Base-by-base conservation (phyloP, 2,797 vertebrate genomes). In the Pangasius macronema region DNA sequence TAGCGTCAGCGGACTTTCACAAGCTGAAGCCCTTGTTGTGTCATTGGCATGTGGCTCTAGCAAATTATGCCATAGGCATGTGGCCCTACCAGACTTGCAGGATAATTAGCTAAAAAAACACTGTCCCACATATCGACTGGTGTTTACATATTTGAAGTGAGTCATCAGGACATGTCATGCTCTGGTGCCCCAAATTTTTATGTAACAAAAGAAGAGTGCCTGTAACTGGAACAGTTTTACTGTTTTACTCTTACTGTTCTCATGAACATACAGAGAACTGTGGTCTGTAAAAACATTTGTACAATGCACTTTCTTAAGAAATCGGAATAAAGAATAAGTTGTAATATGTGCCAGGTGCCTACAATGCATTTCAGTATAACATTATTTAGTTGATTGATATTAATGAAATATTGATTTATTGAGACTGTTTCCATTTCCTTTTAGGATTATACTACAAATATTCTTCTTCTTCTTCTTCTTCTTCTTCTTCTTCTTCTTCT, bases 121-220 rank as follows among this genome's bases (percentile, higher is more conserved):
- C 20, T 81, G 57, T 11, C 18, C 33, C 9, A 61, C 57, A 81
- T 42, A 81, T 42, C 5, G 11, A 39, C 20, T 24, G 36, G 57
- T 63, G 79, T 82, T 82, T 82, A 82, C 39, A 82, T 82, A 63
- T 61, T 82, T 82, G 79, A 82, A 82, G 14, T 27, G 39, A n/a
- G 10, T 42, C 57, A 82, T n/a, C 57, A 63, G 24, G 36, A 63
- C 39, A 63, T 27, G 39, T 82, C 59, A 30, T 82, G 39, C 24
- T 46, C 57, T 82, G 36, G 57, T 63, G 55, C 59, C 27, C 39
- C 18, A 55, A 63, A 1, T 53, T 30, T 49, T 49, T 82, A 63
- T 46, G 49, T 65, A 65, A 39, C 57, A 39, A 39, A 39, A 59
- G 27, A 42, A 24, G 1, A 10, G 3, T 24, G 22, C 6, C 55